A percentile compares a stretch with the other conserved stretches of the same genome.
Evolutionary conservation across 2,797 vertebrate species (phyloP).

Genomic region (Gadopsis bispinosus): DNA sequence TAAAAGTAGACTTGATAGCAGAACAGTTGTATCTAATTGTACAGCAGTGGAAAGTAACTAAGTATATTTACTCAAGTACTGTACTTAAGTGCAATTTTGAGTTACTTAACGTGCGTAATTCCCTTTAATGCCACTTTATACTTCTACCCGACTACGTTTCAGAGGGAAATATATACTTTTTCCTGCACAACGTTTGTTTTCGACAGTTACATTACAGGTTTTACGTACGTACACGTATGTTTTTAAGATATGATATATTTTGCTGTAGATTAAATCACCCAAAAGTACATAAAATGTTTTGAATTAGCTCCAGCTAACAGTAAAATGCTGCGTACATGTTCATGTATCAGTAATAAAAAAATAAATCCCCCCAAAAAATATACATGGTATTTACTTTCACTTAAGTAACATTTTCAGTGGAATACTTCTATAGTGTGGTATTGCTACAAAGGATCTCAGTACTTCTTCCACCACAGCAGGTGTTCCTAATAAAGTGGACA

Average conservation of each 20-base stretch:
- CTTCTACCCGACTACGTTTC: not conserved
- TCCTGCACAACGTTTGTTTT: not conserved
- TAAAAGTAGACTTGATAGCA: not conserved
- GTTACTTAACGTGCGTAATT: not conserved
- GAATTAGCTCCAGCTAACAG: not conserved
- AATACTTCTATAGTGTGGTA: too few relatives aligned
- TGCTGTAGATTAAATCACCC: not conserved
- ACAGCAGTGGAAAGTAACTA: not conserved
- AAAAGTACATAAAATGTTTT: not conserved
- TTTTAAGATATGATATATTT: not conserved
- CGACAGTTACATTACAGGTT: not conserved
- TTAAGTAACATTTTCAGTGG: too few relatives aligned
- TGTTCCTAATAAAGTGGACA: not conserved
- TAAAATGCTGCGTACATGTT: not conserved
- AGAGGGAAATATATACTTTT: not conserved
- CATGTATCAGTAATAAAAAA: not conserved
- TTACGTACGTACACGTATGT: not conserved
- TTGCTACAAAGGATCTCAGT: not conserved
- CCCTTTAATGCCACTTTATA: not conserved
- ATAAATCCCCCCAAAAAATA: not conserved
- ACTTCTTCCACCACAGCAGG: not conserved
- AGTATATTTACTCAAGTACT: not conserved
- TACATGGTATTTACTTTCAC: not conserved
- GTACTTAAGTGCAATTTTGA: not conserved
- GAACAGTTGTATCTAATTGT: not conserved